Evolutionary conservation across 2,113 vertebrate species (phyloP), one percentile per base, ranked within the genome.

Genomic region (Acinonyx jubatus): DNA sequence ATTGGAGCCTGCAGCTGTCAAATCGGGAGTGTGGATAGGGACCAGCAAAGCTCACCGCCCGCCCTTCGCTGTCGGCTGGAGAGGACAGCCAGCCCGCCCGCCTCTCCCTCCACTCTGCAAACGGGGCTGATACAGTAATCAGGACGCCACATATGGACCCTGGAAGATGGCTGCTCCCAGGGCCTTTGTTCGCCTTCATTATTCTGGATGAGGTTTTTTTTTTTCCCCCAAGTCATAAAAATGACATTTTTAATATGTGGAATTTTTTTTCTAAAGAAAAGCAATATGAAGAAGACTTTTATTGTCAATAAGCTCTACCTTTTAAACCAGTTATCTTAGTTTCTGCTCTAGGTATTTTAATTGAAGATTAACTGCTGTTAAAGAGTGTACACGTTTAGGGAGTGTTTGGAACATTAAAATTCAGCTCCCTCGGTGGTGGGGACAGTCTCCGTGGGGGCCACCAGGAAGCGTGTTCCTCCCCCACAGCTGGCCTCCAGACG

Each of bases 261-360:
- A 98, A 94, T 98, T 95, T 96, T 96, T 91, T 94, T 90, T 96
- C 92, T 98, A 90, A 98, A 98, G 98, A 98, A 98, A 98, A 96
- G 98, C 97, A 99, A 96, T 98, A 98, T 87, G 98, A 98, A 98
- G 98, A 98, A 97, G 97, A 98, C 98, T 3, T 98, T 98, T 98
- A 97, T 98, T 98, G 98, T 99, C 99, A 99, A 98, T 99, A 99
- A 98, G 98, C 98, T 98, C 98, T 98, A 98, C 98, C 94, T 98
- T 99, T 99, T 98, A 98, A 99, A 98, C 98, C 98, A 98, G 98
- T 99, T 99, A 99, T 99, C 99, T 96, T 98, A 94, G 98, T 99
- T 98, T 99, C 98, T 99, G 99, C 99, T 99, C 98, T 98, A 97
- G 98, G 98, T 99, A 99, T 99, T 99, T 99, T 99, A 99, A 99